Percentiles rank a stretch among this genome's conserved stretches.
These are phyloP conservation scores for Rissa tridactyla DNA, from an alignment of 2,113 vertebrate genomes.

Conservation along the genomic window DNA sequence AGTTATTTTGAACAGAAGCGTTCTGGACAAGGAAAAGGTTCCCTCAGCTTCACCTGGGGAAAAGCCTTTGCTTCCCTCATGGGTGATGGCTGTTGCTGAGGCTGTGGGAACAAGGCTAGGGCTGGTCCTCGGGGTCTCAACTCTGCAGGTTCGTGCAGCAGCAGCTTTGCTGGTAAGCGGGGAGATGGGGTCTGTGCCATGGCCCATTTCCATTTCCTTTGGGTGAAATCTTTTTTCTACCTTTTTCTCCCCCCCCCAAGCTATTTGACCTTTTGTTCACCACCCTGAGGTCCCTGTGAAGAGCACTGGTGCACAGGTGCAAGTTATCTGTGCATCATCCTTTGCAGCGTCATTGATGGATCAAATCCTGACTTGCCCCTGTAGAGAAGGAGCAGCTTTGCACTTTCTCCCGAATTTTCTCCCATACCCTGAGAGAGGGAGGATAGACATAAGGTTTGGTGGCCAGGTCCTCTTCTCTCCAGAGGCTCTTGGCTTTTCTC, in stretches of 20 bases:
- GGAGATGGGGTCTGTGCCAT: not conserved
- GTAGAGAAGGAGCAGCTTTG: not conserved
- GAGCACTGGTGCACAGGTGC: not conserved
- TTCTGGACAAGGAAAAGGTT: not conserved
- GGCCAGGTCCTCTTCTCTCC: not conserved
- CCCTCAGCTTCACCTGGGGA: not conserved
- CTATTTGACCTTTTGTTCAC: not conserved
- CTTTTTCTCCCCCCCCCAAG: not conserved
- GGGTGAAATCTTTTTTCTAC: not conserved
- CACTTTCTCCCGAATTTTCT: not conserved
- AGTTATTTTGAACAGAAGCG: not conserved
- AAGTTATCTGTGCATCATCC: not conserved
- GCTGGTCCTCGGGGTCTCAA: not conserved
- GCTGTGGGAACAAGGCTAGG: not conserved
- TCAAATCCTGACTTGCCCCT: not conserved
- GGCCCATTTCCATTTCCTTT: not conserved
- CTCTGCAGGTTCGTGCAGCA: not conserved
- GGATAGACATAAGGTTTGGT: not conserved
- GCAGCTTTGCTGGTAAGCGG: not conserved
- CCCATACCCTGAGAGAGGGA: not conserved
- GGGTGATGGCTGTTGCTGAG: accelerated
- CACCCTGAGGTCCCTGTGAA: not conserved
- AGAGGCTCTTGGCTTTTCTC: not conserved
- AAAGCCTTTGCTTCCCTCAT: not conserved
- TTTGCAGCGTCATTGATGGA: not conserved